phyloP scores from a whole-genome alignment of 1,140 invertebrate genomes.

The Babylonia areolata region DNA sequence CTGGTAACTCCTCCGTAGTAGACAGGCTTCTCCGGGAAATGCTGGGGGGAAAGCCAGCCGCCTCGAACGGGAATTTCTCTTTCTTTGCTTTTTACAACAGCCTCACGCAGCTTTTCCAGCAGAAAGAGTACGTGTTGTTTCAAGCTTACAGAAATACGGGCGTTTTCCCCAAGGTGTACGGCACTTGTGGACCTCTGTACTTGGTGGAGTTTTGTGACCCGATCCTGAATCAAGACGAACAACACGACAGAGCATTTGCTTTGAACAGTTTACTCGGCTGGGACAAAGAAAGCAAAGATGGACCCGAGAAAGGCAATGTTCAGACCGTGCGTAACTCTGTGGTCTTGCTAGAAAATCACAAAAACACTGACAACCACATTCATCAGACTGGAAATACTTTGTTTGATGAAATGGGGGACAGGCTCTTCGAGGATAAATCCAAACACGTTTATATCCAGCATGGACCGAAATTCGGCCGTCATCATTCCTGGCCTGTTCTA shows the following conservation, averaged over 20 bases:
- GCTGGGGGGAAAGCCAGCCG: neutral
- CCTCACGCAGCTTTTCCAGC: neutral
- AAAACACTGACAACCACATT: neutral
- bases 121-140: slow-evolving; percentile 16
- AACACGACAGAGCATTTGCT: neutral
- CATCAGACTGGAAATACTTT: neutral
- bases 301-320: too few species aligned
- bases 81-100: neutral
- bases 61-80: neutral
- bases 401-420: neutral
- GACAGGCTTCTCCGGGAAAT: neutral
- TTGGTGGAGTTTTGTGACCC: slow-evolving; percentile 18
- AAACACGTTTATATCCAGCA: neutral
- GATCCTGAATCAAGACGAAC: neutral
- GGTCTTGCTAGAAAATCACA: too few species aligned
- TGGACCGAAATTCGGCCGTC: neutral
- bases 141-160: neutral
- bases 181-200: neutral
- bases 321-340: neutral
- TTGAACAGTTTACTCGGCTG: neutral
- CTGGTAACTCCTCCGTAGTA: neutral
- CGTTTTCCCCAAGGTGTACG: slow-evolving; percentile 1
- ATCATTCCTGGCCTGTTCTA: neutral
- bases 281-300: neutral
- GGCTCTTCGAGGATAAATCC: too few species aligned